Conservation (phyloP, 2,113 vertebrate genomes). For the Gambusia affinis region DNA sequence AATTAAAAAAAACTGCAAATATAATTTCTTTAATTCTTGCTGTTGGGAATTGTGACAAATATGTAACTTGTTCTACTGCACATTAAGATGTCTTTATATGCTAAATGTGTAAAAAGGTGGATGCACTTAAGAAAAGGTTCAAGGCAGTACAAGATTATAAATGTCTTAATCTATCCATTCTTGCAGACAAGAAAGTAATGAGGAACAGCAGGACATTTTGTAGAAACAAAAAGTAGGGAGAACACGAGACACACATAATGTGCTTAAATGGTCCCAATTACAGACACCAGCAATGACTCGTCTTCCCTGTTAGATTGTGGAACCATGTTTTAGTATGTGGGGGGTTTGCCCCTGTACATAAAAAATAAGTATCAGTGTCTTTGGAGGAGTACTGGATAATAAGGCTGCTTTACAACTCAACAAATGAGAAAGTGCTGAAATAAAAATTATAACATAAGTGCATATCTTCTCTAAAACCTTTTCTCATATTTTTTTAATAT, state of each 20-base stretch:
- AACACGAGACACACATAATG: constrained; percentile 59
- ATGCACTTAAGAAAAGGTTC: background rate
- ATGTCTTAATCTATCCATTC: constrained; percentile 36
- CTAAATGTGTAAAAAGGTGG: background rate
- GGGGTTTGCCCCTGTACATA: constrained; percentile 44
- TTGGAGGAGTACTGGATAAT: constrained; percentile 40
- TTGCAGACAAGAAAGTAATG: constrained; percentile 25
- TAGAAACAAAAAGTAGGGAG: constrained; percentile 25
- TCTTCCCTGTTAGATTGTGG: constrained; percentile 1
- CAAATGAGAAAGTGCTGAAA: background rate
- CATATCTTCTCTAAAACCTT: no score
- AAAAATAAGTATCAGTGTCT: constrained; percentile 50
- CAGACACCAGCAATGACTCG: constrained; percentile 55
- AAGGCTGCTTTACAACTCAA: constrained; percentile 3
- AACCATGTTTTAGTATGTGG: background rate
- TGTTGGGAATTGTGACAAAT: no score
- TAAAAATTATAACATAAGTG: no score
- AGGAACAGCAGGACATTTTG: constrained; percentile 36
- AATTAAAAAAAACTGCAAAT: background rate
- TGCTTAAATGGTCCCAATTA: constrained; percentile 68
- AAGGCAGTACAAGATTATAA: constrained; percentile 16
- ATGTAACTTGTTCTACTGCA: background rate
- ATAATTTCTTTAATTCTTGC: background rate
- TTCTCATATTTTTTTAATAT: no score
- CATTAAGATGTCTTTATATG: background rate